Percentiles rank a stretch among this genome's conserved stretches.
Evolutionary conservation across 2,888 invertebrate genomes (phyloP).

Genomic region (Incurvaria masculella): DNA sequence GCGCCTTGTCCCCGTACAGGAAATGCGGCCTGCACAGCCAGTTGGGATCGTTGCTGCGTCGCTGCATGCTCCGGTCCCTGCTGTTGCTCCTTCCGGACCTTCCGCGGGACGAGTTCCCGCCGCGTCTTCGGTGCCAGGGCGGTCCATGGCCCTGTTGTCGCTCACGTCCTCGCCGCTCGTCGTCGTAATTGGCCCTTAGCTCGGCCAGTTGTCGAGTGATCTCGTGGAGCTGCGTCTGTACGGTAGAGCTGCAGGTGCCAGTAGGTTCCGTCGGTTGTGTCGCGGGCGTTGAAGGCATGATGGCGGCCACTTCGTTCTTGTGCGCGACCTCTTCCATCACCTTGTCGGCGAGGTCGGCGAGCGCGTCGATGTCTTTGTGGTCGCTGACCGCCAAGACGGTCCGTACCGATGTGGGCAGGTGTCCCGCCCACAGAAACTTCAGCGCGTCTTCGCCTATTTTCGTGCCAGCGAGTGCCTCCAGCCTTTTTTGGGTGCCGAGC

Average conservation of each 20-base stretch:
- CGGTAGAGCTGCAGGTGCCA: no score
- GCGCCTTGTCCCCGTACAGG: neutral
- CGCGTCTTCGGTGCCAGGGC: no score
- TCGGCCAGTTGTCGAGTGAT: no score
- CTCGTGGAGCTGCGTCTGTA: no score
- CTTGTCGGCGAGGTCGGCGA: conserved; percentile 6
- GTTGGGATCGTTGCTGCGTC: neutral
- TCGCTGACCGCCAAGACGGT: conserved; percentile 6
- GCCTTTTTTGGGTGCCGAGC: conserved; percentile 14
- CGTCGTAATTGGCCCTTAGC: no score
- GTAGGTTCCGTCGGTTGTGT: neutral
- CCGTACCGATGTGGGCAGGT: conserved; percentile 11
- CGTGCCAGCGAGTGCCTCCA: conserved; percentile 2
- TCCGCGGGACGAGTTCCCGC: neutral
- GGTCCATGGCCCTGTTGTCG: no score
- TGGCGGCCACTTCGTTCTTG: no score
- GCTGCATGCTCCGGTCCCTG: neutral
- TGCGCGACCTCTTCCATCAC: conserved; percentile 2
- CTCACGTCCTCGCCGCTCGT: no score
- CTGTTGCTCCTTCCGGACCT: neutral
- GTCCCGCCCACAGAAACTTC: conserved; percentile 13
- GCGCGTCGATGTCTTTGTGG: neutral
- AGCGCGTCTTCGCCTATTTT: neutral
- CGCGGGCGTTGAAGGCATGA: no score
- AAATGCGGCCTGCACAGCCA: neutral